A percentile compares a stretch with the other conserved stretches of the same genome.
Conservation (phyloP, 2,888 invertebrate genomes). For the Apotomis betuletana region DNA sequence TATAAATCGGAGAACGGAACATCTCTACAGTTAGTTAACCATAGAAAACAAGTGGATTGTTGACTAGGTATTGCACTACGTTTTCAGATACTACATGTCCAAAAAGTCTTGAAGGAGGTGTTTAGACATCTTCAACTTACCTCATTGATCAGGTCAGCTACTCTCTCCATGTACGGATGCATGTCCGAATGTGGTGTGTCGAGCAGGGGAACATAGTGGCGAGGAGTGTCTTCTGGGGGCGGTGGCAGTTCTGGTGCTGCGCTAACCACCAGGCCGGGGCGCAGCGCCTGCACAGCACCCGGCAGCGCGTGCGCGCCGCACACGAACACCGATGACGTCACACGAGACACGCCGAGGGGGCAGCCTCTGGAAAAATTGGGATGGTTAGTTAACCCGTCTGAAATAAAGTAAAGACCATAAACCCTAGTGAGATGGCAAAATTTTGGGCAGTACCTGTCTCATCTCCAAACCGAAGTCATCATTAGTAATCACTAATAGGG, state of each 20-base stretch:
- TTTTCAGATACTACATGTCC: too few species aligned
- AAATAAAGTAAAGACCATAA: too few species aligned
- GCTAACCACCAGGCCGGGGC: conserved; percentile 91
- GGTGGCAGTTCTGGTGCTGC: conserved; percentile 92
- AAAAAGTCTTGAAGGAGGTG: too few species aligned
- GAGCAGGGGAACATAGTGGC: conserved; percentile 88
- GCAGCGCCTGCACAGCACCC: conserved; percentile 86
- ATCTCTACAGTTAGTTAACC: too few species aligned
- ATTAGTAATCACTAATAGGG: too few species aligned
- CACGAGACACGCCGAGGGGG: conserved; percentile 86
- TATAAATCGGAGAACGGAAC: too few species aligned
- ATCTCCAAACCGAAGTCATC: too few species aligned
- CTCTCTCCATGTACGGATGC: conserved; percentile 88
- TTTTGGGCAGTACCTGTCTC: too few species aligned
- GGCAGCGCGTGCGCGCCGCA: conserved; percentile 91
- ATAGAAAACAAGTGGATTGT: too few species aligned
- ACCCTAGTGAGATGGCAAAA: too few species aligned
- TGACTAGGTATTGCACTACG: too few species aligned
- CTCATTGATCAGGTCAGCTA: conserved; percentile 90
- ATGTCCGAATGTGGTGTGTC: conserved; percentile 90
- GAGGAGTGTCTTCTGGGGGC: conserved; percentile 83
- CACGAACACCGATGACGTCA: conserved; percentile 89
- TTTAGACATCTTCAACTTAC: conserved; percentile 55
- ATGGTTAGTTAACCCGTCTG: background rate
- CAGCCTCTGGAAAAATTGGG: conserved; percentile 65